phyloP scores from a whole-genome alignment of 2,797 vertebrate species.

The Mus minutoides region DNA sequence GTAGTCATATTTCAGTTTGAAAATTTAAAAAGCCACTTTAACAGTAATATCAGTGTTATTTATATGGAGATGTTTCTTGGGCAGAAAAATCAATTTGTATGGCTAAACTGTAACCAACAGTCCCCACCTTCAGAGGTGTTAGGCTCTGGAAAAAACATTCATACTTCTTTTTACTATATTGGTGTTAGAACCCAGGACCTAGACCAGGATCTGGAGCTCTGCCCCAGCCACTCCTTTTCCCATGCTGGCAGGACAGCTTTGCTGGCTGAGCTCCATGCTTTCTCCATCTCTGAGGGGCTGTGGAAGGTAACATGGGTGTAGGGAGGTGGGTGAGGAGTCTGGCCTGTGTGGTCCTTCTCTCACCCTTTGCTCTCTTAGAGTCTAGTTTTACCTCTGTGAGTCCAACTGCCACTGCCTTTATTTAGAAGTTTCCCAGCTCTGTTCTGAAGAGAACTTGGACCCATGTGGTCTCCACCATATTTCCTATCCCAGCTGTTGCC shows the following conservation, averaged over 20 bases:
- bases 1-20: background rate
- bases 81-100: background rate
- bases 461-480: rapidly evolving
- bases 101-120: background rate
- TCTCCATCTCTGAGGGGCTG: no score
- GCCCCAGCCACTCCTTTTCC: background rate
- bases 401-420: background rate
- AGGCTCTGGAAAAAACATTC: background rate
- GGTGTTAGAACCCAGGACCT: no score
- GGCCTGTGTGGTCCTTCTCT: background rate
- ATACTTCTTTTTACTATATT: background rate
- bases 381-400: background rate
- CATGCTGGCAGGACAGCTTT: background rate
- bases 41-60: background rate
- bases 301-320: background rate
- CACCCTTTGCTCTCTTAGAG: background rate
- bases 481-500: background rate
- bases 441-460: background rate
- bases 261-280: background rate
- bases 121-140: background rate
- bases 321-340: background rate
- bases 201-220: background rate
- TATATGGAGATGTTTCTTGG: background rate
- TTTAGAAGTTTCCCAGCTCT: background rate
- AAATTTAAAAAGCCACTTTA: background rate